phyloP scores from a whole-genome alignment of 2,797 vertebrate species.

The Lophotriccus pileatus region DNA sequence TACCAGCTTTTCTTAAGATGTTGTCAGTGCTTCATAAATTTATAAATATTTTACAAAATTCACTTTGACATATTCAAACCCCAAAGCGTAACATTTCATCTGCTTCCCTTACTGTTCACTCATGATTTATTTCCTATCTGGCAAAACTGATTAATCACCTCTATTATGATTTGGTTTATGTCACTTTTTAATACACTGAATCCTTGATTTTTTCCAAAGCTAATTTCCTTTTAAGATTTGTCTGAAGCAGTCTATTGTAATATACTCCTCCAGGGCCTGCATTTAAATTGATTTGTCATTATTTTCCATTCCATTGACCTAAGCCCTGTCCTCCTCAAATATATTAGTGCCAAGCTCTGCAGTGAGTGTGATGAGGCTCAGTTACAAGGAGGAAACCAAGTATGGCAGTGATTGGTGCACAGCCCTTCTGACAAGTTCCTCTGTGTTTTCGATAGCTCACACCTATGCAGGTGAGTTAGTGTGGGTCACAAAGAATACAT shows the following conservation, averaged over 20 bases:
- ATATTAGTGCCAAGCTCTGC: neutral
- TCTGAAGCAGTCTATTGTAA: neutral
- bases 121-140: slow-evolving; percentile 32
- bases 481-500: neutral
- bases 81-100: neutral
- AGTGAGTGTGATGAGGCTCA: neutral
- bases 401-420: fast-evolving
- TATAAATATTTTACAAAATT: slow-evolving; percentile 42
- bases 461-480: neutral
- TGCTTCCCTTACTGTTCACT: neutral
- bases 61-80: neutral
- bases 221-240: slow-evolving; percentile 22
- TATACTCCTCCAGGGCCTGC: neutral
- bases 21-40: slow-evolving; percentile 21
- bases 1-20: neutral
- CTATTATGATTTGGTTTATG: neutral
- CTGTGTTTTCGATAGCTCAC: neutral
- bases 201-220: neutral
- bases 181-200: slow-evolving; percentile 19
- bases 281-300: slow-evolving; percentile 32
- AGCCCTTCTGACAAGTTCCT: neutral
- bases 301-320: slow-evolving; percentile 4
- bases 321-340: neutral
- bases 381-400: neutral
- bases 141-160: slow-evolving; percentile 18